phyloP scores from a whole-genome alignment of 1,140 invertebrate genomes.

The Papilio helenus region DNA sequence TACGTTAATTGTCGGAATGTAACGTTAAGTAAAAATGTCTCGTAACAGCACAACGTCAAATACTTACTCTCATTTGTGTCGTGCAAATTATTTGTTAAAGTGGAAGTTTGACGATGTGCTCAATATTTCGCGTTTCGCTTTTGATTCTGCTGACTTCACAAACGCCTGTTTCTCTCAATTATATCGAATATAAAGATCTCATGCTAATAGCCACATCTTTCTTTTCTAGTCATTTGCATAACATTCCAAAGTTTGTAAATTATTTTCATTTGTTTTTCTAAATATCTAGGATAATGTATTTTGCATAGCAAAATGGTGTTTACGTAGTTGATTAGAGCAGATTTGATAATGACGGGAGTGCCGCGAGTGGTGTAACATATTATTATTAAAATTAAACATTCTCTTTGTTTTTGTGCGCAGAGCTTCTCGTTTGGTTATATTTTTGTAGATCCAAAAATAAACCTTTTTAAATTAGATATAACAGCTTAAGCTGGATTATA shows the following conservation, averaged over 20 bases:
- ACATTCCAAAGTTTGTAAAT: conserved; percentile 77
- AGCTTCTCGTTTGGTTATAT: conserved; percentile 72
- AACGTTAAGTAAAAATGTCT: conserved; percentile 47
- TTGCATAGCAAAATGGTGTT: conserved; percentile 81
- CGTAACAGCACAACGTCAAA: conserved; percentile 51
- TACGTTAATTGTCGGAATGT: conserved; percentile 59
- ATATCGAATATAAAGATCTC: conserved; percentile 62
- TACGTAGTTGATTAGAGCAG: conserved; percentile 61
- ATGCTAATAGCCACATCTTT: conserved; percentile 56
- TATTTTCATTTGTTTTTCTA: conserved; percentile 60
- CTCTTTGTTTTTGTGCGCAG: conserved; percentile 64
- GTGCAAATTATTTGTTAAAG: conserved; percentile 29
- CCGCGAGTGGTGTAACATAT: conserved; percentile 59
- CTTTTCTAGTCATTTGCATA: conserved; percentile 79
- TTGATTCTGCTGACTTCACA: conserved; percentile 46
- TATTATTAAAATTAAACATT: conserved; percentile 53
- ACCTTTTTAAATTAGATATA: conserved; percentile 76
- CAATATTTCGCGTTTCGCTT: conserved; percentile 46
- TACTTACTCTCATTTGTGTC: conserved; percentile 46
- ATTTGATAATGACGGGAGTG: conserved; percentile 54
- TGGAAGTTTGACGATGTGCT: conserved; percentile 53
- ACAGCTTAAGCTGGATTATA: conserved; percentile 78
- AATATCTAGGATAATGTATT: conserved; percentile 75
- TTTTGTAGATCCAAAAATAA: conserved; percentile 70
- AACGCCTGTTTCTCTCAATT: conserved; percentile 51